Evolutionary conservation across 1,140 invertebrate genomes (phyloP).

Genomic region (Hydropsyche tenuis): DNA sequence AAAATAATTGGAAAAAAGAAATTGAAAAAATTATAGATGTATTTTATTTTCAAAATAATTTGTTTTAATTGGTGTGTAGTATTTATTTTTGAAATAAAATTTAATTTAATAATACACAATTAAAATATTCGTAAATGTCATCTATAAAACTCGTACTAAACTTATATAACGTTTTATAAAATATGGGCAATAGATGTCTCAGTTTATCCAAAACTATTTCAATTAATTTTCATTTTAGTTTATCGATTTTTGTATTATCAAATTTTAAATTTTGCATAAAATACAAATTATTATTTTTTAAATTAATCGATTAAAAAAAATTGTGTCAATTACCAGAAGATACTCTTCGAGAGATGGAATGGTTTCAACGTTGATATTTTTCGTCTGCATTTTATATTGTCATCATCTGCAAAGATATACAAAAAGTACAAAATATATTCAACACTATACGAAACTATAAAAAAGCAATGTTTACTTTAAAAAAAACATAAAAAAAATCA

Average conservation of each 20-base stretch:
- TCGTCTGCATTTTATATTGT: slow-evolving; percentile 45
- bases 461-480: not conserved
- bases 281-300: not conserved
- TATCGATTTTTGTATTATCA: not conserved
- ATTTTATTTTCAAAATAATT: not conserved
- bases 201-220: not conserved
- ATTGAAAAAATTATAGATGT: not conserved
- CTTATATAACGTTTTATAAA: not conserved
- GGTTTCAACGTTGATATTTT: slow-evolving; percentile 45
- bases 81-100: not conserved
- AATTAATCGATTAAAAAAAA: slow-evolving; percentile 9
- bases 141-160: not conserved
- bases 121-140: too few relatives aligned
- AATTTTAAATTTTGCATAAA: not conserved
- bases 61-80: too few relatives aligned
- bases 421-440: too few relatives aligned
- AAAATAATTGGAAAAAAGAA: too few relatives aligned
- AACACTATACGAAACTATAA: not conserved
- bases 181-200: not conserved
- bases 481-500: not conserved
- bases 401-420: slow-evolving; percentile 40
- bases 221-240: not conserved
- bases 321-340: slow-evolving; percentile 29
- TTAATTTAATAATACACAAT: too few relatives aligned
- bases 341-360: slow-evolving; percentile 39